Base-by-base conservation (phyloP, 1,140 invertebrate species). In the Hylaeus anthracinus region DNA sequence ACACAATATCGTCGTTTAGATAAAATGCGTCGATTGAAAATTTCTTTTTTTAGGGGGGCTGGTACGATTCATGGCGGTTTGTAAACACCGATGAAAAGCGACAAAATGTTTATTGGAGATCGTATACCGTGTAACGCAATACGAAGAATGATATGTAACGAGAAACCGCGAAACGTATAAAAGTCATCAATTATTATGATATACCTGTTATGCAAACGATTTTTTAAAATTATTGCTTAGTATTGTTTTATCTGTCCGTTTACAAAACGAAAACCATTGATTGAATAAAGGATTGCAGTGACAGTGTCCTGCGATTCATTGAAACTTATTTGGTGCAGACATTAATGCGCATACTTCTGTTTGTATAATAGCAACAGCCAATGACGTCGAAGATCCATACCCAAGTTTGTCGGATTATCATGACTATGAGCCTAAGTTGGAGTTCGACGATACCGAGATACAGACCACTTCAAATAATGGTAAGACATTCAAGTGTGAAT, bases 401-500 rank as follows among this genome's bases (percentile, higher is more conserved):
- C 97, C 97, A 66, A 98, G 97, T 93, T 94, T 98, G 71, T 98
- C 97, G 55, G 97, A 98, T 92, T 97, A 96, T 91, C 97, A 98
- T 93, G 97, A 98, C 94, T 97, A 98, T 92, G 98, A 99, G 91
- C 98, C 98, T 43, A 97, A 98, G 93, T 94, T 99, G 90, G 98
- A 99, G 93, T 99, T 99, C 94, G 98, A 99, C 94, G 98, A 99
- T 93, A 98, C 97, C 12, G 98, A 99, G 94, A 91, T 98, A 66
- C 96, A 96, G 89, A 87, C 93, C 39, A 89, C 92, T 43, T 88
- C 92, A 5, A 87, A 90, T 69, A 92, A 91, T 84, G 92, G 93
- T 93, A 89, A 88, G 61, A 66, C 4, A 64, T 51, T 65, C 58
- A 8, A 39, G 67, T 48, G 1, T 15, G n/a, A 43, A 66, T 43